Conservation (phyloP, 1,140 invertebrate genomes). For the Apis dorsata region DNA sequence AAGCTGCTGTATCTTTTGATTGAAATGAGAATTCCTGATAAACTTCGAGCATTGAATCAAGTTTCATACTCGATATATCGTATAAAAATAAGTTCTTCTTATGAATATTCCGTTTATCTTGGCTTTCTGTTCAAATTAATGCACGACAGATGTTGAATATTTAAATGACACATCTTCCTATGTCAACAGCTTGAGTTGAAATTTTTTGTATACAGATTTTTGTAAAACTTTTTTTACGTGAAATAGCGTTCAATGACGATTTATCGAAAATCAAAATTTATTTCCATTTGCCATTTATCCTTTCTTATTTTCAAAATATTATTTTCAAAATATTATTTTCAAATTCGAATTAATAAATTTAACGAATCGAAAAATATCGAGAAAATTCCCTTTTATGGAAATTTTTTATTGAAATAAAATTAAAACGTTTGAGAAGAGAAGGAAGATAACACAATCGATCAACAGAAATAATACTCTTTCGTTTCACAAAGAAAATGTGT, state of each 20-base stretch:
- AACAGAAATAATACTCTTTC: too few relatives aligned
- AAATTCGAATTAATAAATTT: too few relatives aligned
- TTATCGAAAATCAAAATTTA: too few relatives aligned
- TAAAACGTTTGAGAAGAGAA: neutral
- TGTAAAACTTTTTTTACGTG: constrained; percentile 18
- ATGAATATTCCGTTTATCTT: constrained; percentile 46
- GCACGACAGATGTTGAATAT: constrained; percentile 54
- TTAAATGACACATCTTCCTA: constrained; percentile 33
- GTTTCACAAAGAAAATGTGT: neutral
- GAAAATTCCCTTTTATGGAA: neutral
- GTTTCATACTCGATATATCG: neutral
- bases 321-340: too few relatives aligned
- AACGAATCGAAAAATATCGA: neutral
- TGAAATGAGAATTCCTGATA: neutral
- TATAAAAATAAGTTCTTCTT: constrained; percentile 31
- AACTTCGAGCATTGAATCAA: neutral
- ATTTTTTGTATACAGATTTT: constrained; percentile 31
- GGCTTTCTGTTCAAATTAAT: constrained; percentile 38
- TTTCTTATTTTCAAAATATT: too few relatives aligned
- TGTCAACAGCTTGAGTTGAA: neutral
- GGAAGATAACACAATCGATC: neutral
- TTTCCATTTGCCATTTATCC: too few relatives aligned
- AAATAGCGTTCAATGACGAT: too few relatives aligned
- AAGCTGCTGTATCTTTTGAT: neutral
- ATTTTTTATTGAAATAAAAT: neutral